Base-by-base conservation (phyloP, 2,797 vertebrate genomes). In the Micromesistius poutassou region DNA sequence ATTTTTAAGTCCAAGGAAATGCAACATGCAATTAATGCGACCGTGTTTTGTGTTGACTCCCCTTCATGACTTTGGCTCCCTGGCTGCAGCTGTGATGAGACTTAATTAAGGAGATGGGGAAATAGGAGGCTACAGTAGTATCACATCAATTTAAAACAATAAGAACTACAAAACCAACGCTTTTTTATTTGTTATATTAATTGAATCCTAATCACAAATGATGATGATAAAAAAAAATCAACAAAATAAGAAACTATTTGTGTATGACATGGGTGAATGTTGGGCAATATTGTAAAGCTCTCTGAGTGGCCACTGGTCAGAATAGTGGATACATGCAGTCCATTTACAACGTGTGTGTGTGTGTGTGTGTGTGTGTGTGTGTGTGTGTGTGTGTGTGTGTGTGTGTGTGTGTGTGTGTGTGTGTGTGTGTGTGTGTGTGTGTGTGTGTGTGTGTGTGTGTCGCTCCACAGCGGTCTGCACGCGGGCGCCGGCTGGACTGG, bases 401-500 rank as follows among this genome's bases (percentile, higher is more conserved):
- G 80, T 85, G 79, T 81, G 46, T 55, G 46, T 19, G 46, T 4
- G 46, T 50, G 14, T 50, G 90, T 91, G 87, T 50, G 90, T 79
- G 50, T 93, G 86, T 91, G 30, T 89, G 87, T 85, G 80, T 85
- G 79, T 81, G 46, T 55, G 46, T 19, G 46, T 4, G 46, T 50
- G 14, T 50, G 90, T 91, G 87, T 50, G 90, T 79, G 50, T 93
- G 86, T 91, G 30, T 89, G 87, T 85, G 80, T 85, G 79, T 81
- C 66, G 75, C 72, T 79, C 75, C 88, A 85, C 91, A 93, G 93
- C 91, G 93, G 92, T 91, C 94, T 97, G 77, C 96, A 95, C 88
- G 94, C 96, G 87, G 96, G 94, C 82, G 93, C 96, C 74, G 94
- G 96, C 0, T 97, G 96, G 96, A 95, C 96, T 93, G 95, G 96